phyloP scores from a whole-genome alignment of 2,888 invertebrate species.

The Heliconius aoede region DNA sequence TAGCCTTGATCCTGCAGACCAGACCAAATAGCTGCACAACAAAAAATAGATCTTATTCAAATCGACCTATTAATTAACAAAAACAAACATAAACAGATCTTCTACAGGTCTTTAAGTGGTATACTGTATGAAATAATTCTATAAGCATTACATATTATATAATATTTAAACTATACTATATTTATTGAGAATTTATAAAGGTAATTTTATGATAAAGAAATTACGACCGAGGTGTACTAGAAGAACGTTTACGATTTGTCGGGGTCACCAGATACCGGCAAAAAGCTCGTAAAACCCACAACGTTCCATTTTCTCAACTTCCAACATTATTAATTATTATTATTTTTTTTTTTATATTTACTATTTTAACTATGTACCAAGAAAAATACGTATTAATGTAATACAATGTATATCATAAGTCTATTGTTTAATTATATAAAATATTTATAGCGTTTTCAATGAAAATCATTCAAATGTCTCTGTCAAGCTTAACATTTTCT shows the following conservation, averaged over 20 bases:
- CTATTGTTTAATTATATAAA: not conserved
- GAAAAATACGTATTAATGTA: not conserved
- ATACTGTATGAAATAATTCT: no score
- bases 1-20: no score
- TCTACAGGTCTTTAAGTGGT: not conserved
- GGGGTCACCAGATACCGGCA: slow-evolving; percentile 79
- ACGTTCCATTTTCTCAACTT: slow-evolving; percentile 67
- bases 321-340: slow-evolving; percentile 63
- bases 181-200: not conserved
- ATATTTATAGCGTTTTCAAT: not conserved
- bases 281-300: slow-evolving; percentile 73
- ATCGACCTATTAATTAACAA: no score
- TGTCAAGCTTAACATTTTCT: not conserved
- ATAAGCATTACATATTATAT: not conserved
- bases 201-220: slow-evolving; percentile 36
- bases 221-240: slow-evolving; percentile 60
- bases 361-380: slow-evolving; percentile 15
- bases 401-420: not conserved
- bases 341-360: slow-evolving; percentile 34
- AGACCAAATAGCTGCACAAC: no score
- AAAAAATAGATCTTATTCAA: no score
- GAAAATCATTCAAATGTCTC: not conserved
- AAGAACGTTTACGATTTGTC: slow-evolving; percentile 74
- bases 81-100: no score
- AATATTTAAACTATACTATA: not conserved